Percentiles rank a stretch among this genome's conserved stretches.
Conservation (phyloP, 2,113 vertebrate genomes). For the Sinocyclocheilus anshuiensis region DNA sequence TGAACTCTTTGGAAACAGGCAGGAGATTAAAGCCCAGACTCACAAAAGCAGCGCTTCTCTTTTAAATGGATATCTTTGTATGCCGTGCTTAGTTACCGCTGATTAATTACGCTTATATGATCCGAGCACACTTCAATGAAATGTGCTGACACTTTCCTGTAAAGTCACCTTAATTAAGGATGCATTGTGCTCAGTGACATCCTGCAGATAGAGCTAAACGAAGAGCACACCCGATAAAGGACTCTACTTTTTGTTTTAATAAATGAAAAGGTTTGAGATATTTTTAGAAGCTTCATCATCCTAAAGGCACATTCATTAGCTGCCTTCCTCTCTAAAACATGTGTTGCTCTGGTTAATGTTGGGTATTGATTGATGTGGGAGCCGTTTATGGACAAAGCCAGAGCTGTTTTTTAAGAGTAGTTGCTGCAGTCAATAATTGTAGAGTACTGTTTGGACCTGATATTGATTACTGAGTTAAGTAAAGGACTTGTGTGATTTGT, state of each 20-base stretch:
- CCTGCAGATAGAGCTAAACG: slow-evolving; percentile 26
- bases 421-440: neutral
- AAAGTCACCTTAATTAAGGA: slow-evolving; percentile 58
- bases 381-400: neutral
- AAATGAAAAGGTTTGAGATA: slow-evolving; percentile 8
- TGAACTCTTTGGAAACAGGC: no score
- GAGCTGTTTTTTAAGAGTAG: neutral
- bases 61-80: slow-evolving; percentile 44
- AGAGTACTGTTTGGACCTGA: neutral
- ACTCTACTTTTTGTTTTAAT: no score
- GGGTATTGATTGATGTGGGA: slow-evolving; percentile 36
- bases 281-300: slow-evolving; percentile 33
- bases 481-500: neutral
- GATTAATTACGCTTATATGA: slow-evolving; percentile 52
- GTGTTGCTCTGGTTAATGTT: slow-evolving; percentile 25
- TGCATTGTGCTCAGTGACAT: slow-evolving; percentile 36
- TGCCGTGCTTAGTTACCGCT: slow-evolving; percentile 32
- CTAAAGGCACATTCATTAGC: neutral
- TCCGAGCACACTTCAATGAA: slow-evolving; percentile 30
- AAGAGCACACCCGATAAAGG: no score
- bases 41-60: slow-evolving; percentile 34
- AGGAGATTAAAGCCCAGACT: slow-evolving; percentile 42
- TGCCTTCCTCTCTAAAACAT: slow-evolving; percentile 11
- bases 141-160: slow-evolving; percentile 13
- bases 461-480: slow-evolving; percentile 7